Evolutionary conservation across 2,797 vertebrate species (phyloP), one percentile per base, ranked within the genome.

Genomic region (Sibirionetta formosa): DNA sequence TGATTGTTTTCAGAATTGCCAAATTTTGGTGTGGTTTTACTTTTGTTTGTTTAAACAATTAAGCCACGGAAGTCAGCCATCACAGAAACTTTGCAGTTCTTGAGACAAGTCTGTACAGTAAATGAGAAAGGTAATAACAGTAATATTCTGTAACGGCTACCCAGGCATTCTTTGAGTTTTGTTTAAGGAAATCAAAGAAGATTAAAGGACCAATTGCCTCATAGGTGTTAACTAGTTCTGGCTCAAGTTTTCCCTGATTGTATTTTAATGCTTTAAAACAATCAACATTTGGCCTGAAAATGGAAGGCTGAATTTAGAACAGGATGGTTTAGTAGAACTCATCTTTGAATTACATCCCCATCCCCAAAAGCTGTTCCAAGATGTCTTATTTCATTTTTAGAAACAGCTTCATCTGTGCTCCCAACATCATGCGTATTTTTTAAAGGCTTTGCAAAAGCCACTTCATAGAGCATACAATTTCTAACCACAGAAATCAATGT

Each of bases 21-120:
- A 40, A 4, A 12, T 56, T 81, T 58, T 50, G 11, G 50, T 4
- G 1, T 82, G 78, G 58, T 26, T 89, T 96, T 81, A 27, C 24
- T 88, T 94, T 77, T 82, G 58, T 72, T 94, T 75, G 51, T 80
- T 93, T 82, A 57, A 93, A 72, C 60, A 83, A 72, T 48, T 38
- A 60, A 81, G 31, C 50, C 31, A 65, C 54, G 63, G 36, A 88
- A 90, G 66, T 44, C 35, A 90, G 48, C 57, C 71, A 88, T 54
- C 42, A 73, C 0, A 1, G 29, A 83, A 88, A 85, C 15, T 66
- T 44, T 54, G 66, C 46, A 76, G 31, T 24, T 83, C 63, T 60
- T 87, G 50, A 82, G 50, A 80, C 33, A 82, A 40, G 14, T 58
- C 68, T 78, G 31, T 50, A 44, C 40, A 51, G 56, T 75, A 94